Conservation (phyloP, 2,797 vertebrate genomes). For the Ctenopoma multispine region DNA sequence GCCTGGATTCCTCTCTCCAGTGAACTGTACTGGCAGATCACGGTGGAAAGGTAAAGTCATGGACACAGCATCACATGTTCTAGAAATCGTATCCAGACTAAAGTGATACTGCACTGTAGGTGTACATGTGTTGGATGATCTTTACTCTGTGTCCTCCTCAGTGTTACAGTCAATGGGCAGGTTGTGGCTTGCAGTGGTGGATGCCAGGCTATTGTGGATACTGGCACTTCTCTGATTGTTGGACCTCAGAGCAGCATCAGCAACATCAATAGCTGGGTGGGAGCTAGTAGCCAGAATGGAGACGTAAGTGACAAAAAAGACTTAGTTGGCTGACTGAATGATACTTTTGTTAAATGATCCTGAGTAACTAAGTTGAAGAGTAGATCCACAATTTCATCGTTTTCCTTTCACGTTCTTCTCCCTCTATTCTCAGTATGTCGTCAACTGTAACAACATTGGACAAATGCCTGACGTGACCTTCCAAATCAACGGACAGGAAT, state of each 20-base stretch:
- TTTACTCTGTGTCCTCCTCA: constrained; percentile 24
- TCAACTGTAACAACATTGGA: constrained; percentile 52
- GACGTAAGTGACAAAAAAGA: constrained; percentile 39
- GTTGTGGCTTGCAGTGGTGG: constrained; percentile 58
- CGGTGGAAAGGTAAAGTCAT: constrained; percentile 55
- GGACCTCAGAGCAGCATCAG: constrained; percentile 55
- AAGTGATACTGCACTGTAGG: background rate
- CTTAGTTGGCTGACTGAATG: background rate
- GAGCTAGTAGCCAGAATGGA: constrained; percentile 38
- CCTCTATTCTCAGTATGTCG: constrained; percentile 26
- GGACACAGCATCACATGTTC: background rate
- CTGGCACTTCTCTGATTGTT: constrained; percentile 62
- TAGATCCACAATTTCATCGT: no score
- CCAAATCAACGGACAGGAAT: constrained; percentile 57
- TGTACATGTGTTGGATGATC: background rate
- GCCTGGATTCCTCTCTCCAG: constrained; percentile 70
- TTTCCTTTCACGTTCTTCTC: background rate
- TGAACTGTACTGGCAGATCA: constrained; percentile 72
- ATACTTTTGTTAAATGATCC: background rate
- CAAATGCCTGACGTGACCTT: constrained; percentile 58
- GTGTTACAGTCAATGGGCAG: constrained; percentile 61
- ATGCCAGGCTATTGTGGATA: constrained; percentile 72
- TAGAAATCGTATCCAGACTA: background rate
- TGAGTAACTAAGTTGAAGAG: background rate
- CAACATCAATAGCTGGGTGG: constrained; percentile 41